These are phyloP conservation scores for Zosterops lateralis DNA, from an alignment of 2,113 vertebrate species.

Conservation along the genomic window DNA sequence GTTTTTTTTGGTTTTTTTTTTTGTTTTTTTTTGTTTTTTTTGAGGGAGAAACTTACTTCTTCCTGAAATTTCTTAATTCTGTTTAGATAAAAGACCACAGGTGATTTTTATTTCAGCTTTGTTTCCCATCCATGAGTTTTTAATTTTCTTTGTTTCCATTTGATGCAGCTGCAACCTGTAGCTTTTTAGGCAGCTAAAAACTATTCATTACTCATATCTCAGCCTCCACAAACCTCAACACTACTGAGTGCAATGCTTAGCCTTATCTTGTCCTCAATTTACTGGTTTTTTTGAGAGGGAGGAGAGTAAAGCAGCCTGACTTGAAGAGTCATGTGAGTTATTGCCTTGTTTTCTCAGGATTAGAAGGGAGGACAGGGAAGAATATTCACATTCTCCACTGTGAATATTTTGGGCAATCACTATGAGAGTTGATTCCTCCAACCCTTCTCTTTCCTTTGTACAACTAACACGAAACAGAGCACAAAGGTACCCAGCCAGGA, in stretches of 20 bases:
- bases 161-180: neutral
- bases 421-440: neutral
- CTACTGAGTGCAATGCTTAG: neutral
- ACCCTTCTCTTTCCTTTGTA: neutral
- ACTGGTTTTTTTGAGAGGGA: neutral
- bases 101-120: neutral
- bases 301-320: neutral
- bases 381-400: neutral
- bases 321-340: neutral
- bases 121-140: neutral
- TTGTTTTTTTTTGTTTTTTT: neutral
- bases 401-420: neutral
- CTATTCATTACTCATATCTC: neutral
- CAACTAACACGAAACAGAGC: neutral
- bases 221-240: neutral
- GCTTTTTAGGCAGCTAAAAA: neutral
- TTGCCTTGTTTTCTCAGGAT: neutral
- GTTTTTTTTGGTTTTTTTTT: no score
- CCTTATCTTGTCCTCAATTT: neutral
- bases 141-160: neutral
- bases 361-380: neutral
- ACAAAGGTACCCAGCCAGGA: neutral
- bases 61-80: neutral
- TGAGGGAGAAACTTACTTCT: neutral
- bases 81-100: neutral